Evolutionary conservation across 2,113 vertebrate species (phyloP), one percentile per base, ranked within the genome.

Genomic region (Corythoichthys haematopterus): DNA sequence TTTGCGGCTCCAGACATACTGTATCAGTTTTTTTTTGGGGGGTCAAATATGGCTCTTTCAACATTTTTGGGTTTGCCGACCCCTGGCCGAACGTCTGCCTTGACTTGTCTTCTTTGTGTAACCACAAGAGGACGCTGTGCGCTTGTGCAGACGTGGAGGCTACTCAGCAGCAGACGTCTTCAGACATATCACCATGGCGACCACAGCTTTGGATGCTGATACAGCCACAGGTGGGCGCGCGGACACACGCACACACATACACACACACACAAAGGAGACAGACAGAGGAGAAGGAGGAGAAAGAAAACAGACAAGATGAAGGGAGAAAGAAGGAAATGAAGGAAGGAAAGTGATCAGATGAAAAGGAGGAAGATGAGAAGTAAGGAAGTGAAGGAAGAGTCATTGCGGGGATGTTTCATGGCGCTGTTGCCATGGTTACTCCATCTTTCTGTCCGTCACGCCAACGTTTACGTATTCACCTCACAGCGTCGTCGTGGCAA

Each of bases 171-270:
- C 94, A 0, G 92, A 93, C 0, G 86, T 91, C 43, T 51, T 91
- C 93, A 16, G 91, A 94, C 74, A 93, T 71, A 93, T 94, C 10
- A 89, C 93, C n/a, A 78, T 92, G 83, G 92, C 94, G 69, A 90
- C 91, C 50, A 88, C 92, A 93, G 72, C 89, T 92, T 47, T 84
- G 93, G 81, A 66, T 91, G 12, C 83, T 91, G 71, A 66, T 91
- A 11, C 82, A 90, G 71, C 87, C 92, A 43, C 93, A 95, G 93
- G 93, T 94, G 77, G 60, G 28, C 12, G 6, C 58, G 8, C 58
- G 10, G 15, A 28, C 38, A 61, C 59, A 61, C 58, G 11, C 37
- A 60, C 37, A 36, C 35, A 37, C 55, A 36, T 10, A 13, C 3
- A 57, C 35, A 8, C 50, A 8, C 16, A 52, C 15, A 59, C 15